phyloP scores from a whole-genome alignment of 1,140 invertebrate species.

The Drosophila littoralis region DNA sequence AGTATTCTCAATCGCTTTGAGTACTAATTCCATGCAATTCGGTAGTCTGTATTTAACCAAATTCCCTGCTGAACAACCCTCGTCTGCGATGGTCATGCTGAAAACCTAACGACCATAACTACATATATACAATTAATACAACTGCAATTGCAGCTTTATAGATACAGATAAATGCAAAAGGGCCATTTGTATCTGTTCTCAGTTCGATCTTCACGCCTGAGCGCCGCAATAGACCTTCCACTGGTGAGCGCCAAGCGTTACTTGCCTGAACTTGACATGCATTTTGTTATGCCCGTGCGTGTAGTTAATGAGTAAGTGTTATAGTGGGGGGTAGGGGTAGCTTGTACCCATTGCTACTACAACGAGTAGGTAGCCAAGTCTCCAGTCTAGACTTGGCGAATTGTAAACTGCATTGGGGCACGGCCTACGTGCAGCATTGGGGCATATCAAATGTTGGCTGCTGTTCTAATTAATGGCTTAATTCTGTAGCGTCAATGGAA shows the following conservation, averaged over 20 bases:
- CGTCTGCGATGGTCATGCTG: conserved; percentile 16
- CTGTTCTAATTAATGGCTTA: conserved; percentile 71
- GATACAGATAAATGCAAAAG: conserved; percentile 25
- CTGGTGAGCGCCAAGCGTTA: conserved; percentile 9
- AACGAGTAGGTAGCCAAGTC: conserved; percentile 54
- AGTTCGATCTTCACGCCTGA: conserved; percentile 78
- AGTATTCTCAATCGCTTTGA: too few relatives aligned
- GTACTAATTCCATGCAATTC: too few relatives aligned
- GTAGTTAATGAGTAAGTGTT: conserved; percentile 34
- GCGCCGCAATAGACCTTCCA: conserved; percentile 64
- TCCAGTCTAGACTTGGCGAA: conserved; percentile 48
- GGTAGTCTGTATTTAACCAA: not conserved
- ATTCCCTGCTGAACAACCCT: not conserved
- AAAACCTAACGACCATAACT: conserved; percentile 9
- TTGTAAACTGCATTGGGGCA: conserved; percentile 74
- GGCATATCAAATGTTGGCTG: conserved; percentile 25
- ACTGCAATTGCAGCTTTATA: conserved; percentile 14
- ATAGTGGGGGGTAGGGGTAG: conserved; percentile 2
- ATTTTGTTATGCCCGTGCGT: conserved; percentile 63
- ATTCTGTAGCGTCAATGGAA: conserved; percentile 42
- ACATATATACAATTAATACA: conserved; percentile 23
- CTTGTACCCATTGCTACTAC: conserved; percentile 11
- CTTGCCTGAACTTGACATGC: conserved; percentile 73
- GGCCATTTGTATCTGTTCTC: conserved; percentile 32
- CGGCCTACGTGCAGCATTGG: conserved; percentile 71